Base-by-base conservation (phyloP, 1,140 invertebrate species). In the Lepidurus arcticus region DNA sequence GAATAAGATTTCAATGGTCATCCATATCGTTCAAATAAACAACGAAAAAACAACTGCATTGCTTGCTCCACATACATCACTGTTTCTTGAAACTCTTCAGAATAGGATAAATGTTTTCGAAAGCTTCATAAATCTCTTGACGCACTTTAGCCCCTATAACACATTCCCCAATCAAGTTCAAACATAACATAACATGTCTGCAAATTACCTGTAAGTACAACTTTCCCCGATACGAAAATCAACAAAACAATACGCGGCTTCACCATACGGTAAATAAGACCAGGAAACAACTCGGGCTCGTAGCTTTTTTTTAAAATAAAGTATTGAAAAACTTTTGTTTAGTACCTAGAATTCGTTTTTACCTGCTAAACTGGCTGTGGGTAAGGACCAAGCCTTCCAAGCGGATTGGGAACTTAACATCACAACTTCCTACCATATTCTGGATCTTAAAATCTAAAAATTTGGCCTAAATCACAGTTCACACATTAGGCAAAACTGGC, bases 371-470 rank as follows among this genome's bases (percentile, higher is more conserved):
- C 87, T 98, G 96, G 82, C 93, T 92, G 86, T 99, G 98, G 13
- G 95, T 98, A 24, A 99, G 87, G 74, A 98, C 96, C 74, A 99
- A 88, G 77, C 96, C 97, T 89, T 99, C 98, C 74, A 99, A 87
- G 83, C 97, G 90, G 81, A 99, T 99, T 7, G 97, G 97, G 87
- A 99, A 99, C 85, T 98, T 98, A 0, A 99, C 97, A 88, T 99
- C 98, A 88, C 97, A 99, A 83, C 95, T 98, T 11, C 97, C 98
- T 73, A 99, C 98, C 96, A 99, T 99, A 85, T 99, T 99, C 88
- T 99, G 98, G 81, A 99, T 98, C 89, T 99, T 99, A 84, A 99
- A 99, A 84, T 99, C 97, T 75, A 98, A 88, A 86, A 99, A 99
- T 86, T 99, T 99, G 7, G 97, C 97, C 91, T 97, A 87, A 78